Percentiles rank a stretch among this genome's conserved stretches.
Conservation (phyloP, 2,113 vertebrate genomes). For the Canis aureus region DNA sequence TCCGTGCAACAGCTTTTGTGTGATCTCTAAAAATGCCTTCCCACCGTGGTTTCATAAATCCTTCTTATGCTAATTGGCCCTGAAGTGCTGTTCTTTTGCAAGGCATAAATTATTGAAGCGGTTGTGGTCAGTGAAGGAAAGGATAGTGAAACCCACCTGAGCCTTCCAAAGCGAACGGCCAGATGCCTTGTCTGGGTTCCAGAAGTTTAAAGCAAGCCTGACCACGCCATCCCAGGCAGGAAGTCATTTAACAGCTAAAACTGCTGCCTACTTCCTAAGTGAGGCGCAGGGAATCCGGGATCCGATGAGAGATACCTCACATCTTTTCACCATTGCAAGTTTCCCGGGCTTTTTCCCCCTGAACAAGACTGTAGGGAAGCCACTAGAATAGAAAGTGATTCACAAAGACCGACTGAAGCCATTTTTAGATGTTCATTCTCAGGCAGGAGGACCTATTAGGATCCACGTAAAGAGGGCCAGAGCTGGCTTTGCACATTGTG, state of each 20-base stretch:
- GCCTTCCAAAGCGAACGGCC: conserved; percentile 51
- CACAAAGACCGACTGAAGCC: neutral
- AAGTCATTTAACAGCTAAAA: conserved; percentile 52
- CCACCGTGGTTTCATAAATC: conserved; percentile 58
- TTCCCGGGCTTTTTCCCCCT: conserved; percentile 31
- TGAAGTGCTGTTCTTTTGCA: neutral
- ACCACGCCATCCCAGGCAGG: conserved; percentile 45
- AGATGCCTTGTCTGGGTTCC: conserved; percentile 67
- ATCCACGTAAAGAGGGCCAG: neutral
- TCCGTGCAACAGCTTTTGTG: neutral
- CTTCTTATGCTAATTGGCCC: conserved; percentile 54
- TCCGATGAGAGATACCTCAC: neutral
- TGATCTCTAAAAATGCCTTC: conserved; percentile 32
- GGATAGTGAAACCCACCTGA: neutral
- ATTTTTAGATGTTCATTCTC: conserved; percentile 7
- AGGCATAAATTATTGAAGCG: conserved; percentile 32
- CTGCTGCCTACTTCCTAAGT: neutral
- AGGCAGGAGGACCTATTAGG: neutral
- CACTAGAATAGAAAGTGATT: neutral
- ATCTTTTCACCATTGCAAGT: neutral
- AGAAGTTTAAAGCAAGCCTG: conserved; percentile 60
- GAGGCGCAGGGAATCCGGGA: neutral
- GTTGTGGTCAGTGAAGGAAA: neutral
- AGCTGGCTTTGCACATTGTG: fast-evolving
- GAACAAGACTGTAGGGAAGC: conserved; percentile 46